Evolutionary conservation across 1,140 invertebrate genomes (phyloP).

Genomic region (Zaprionus kolodkinae): DNA sequence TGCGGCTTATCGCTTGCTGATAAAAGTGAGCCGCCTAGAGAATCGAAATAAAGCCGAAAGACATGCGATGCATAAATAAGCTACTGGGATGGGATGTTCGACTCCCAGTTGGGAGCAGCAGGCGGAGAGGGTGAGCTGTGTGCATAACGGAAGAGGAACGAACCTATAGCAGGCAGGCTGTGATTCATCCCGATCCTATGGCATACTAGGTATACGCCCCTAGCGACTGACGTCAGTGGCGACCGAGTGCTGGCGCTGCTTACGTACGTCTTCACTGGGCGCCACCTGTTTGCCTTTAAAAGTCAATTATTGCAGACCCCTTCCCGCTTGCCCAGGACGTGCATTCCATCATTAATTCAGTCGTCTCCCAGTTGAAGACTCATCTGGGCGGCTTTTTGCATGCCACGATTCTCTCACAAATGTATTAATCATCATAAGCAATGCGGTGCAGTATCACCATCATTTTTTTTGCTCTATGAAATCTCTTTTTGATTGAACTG

Average conservation of each 20-base stretch:
- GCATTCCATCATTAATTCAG: slow-evolving; percentile 49
- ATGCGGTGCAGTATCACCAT: slow-evolving; percentile 14
- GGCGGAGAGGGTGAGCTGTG: background rate
- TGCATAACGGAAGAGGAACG: slow-evolving; percentile 46
- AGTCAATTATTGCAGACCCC: slow-evolving; percentile 54
- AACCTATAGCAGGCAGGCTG: slow-evolving; percentile 30
- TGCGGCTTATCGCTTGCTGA: slow-evolving; percentile 63
- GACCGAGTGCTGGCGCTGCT: slow-evolving; percentile 19
- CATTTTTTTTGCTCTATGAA: slow-evolving; percentile 23
- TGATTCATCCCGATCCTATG: slow-evolving; percentile 42
- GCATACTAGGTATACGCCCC: background rate
- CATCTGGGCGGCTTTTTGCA: slow-evolving; percentile 16
- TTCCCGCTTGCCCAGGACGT: slow-evolving; percentile 15
- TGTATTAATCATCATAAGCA: slow-evolving; percentile 69
- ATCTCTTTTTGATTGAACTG: slow-evolving; percentile 41
- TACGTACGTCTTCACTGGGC: slow-evolving; percentile 30
- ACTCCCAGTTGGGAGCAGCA: background rate
- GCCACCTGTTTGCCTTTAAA: slow-evolving; percentile 62
- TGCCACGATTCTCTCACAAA: slow-evolving; percentile 11
- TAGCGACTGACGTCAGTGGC: slow-evolving; percentile 41
- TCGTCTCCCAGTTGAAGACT: slow-evolving; percentile 19
- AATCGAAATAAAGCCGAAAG: slow-evolving; percentile 52
- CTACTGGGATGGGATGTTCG: slow-evolving; percentile 2
- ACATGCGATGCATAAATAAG: slow-evolving; percentile 66
- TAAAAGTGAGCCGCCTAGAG: slow-evolving; percentile 64